Evolutionary conservation across 1,140 invertebrate genomes (phyloP).

Genomic region (Panulirus ornatus): DNA sequence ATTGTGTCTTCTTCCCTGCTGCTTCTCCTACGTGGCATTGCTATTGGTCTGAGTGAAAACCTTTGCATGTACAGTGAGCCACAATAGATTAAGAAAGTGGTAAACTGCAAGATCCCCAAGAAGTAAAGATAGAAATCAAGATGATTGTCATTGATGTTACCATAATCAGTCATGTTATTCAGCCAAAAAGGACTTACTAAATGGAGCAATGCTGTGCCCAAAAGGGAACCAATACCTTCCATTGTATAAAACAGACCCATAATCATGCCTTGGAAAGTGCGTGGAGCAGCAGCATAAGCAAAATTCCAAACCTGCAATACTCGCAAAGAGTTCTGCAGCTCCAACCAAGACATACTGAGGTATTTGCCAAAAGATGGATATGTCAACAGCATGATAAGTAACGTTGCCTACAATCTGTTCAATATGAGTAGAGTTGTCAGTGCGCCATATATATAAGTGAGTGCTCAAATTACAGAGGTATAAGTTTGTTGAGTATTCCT

Average conservation of each 20-base stretch:
- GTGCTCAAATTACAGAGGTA: no score
- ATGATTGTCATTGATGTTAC: slow-evolving; percentile 80
- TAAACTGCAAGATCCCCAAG: slow-evolving; percentile 78
- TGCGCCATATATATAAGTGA: no score
- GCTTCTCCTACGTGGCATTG: slow-evolving; percentile 43
- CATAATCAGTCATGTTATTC: slow-evolving; percentile 78
- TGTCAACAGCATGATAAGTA: slow-evolving; percentile 79
- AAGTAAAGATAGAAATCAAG: slow-evolving; percentile 81
- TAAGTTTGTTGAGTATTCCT: no score
- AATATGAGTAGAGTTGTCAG: slow-evolving; percentile 76
- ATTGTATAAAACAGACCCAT: slow-evolving; percentile 81
- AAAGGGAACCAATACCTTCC: slow-evolving; percentile 80
- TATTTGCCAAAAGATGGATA: slow-evolving; percentile 81
- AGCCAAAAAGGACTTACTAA: slow-evolving; percentile 77
- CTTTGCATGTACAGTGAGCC: slow-evolving; percentile 65
- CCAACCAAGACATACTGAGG: slow-evolving; percentile 81
- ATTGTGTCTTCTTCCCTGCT: slow-evolving; percentile 5
- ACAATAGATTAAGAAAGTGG: slow-evolving; percentile 78
- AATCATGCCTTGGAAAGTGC: slow-evolving; percentile 81
- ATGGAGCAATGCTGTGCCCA: slow-evolving; percentile 78
- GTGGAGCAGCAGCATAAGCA: slow-evolving; percentile 80
- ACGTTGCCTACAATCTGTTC: slow-evolving; percentile 78
- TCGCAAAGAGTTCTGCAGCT: slow-evolving; percentile 81
- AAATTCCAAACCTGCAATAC: slow-evolving; percentile 80
- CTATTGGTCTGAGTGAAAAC: slow-evolving; percentile 57